A percentile compares a stretch with the other conserved stretches of the same genome.
Conservation (phyloP, 2,888 invertebrate genomes). For the Antheraea assamensis region DNA sequence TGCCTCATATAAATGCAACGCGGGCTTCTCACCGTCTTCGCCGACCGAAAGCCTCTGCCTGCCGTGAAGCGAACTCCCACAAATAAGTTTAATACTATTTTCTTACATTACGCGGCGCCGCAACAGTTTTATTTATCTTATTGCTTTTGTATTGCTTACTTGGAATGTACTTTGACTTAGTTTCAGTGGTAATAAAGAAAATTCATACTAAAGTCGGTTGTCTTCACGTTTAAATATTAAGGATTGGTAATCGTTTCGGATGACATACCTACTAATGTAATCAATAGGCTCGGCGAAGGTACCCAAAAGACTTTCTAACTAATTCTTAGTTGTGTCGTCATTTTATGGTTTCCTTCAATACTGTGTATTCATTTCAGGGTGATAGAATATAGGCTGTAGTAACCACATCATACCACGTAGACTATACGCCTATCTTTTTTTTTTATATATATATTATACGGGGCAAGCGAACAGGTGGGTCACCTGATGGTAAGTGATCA, state of each 20-base stretch:
- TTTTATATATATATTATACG: too few species aligned
- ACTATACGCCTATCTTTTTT: too few species aligned
- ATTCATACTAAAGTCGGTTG: neutral
- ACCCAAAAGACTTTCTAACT: too few species aligned
- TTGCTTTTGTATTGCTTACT: constrained; percentile 16
- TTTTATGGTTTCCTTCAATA: too few species aligned
- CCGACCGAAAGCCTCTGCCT: constrained; percentile 15
- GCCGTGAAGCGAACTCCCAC: constrained; percentile 22
- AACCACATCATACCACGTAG: too few species aligned
- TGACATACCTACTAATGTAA: neutral
- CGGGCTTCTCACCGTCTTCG: constrained; percentile 21
- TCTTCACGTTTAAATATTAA: neutral
- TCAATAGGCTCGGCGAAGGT: too few species aligned
- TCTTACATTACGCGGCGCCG: constrained; percentile 5
- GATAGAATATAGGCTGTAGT: too few species aligned
- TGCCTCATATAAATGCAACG: constrained; percentile 23
- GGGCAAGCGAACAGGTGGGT: too few species aligned
- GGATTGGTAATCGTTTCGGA: neutral
- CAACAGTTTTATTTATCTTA: constrained; percentile 18
- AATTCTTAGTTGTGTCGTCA: too few species aligned
- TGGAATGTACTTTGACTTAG: constrained; percentile 1
- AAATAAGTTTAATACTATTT: constrained; percentile 39
- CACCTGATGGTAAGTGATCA: too few species aligned
- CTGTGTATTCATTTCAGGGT: too few species aligned
- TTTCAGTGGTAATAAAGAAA: neutral